Conservation (phyloP, 2,888 invertebrate genomes). For the Torymus tubicola region DNA sequence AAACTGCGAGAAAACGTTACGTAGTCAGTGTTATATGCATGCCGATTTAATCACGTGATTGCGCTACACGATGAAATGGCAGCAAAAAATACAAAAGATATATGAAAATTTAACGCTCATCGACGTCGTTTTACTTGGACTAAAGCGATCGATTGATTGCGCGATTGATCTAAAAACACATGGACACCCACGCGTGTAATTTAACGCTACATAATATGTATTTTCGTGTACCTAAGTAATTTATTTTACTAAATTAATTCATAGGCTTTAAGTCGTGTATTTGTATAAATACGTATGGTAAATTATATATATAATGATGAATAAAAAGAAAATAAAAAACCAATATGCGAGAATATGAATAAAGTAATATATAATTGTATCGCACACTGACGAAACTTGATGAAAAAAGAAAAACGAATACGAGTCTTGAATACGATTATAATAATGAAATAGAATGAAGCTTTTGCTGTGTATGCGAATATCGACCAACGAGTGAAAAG, state of each 20-base stretch:
- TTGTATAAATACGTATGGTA: conserved; percentile 58
- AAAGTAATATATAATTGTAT: conserved; percentile 50
- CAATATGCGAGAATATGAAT: conserved; percentile 34
- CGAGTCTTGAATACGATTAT: too few species aligned
- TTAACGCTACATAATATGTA: conserved; percentile 64
- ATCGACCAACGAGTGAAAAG: conserved; percentile 55
- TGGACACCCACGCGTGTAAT: conserved; percentile 64
- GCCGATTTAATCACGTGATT: conserved; percentile 6
- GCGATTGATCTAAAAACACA: conserved; percentile 61
- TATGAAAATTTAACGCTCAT: conserved; percentile 27
- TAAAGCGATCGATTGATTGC: conserved; percentile 49
- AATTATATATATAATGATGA: conserved; percentile 52
- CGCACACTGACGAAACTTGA: conserved; percentile 44
- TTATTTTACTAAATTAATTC: conserved; percentile 70
- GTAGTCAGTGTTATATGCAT: not conserved
- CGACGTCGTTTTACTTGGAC: conserved; percentile 39
- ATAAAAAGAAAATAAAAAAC: conserved; percentile 42
- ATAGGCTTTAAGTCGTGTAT: conserved; percentile 65
- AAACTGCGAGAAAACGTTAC: not conserved
- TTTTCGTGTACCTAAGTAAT: conserved; percentile 68
- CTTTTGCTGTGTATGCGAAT: conserved; percentile 53
- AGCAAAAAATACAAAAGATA: not conserved
- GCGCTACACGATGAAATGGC: conserved; percentile 5
- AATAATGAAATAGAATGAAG: conserved; percentile 33
- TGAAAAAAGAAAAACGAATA: conserved; percentile 26